phyloP scores from a whole-genome alignment of 1,140 invertebrate species.

The Anoplophora glabripennis region DNA sequence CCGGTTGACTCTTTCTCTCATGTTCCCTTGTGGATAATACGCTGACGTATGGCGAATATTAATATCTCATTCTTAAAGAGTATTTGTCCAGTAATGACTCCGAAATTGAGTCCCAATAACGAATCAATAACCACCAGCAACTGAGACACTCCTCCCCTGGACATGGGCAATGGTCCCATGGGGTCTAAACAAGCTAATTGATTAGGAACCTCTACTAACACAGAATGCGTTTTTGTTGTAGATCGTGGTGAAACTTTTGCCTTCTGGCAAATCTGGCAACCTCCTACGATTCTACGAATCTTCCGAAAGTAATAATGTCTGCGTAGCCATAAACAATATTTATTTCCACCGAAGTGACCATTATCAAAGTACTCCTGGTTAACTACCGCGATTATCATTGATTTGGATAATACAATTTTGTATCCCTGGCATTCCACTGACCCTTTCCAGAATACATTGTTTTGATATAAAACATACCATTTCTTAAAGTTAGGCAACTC shows the following conservation, averaged over 20 bases:
- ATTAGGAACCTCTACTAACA: neutral
- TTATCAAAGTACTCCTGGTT: conserved; percentile 1
- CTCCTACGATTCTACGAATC: neutral
- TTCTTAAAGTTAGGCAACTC: neutral
- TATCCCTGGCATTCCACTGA: neutral
- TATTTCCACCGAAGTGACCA: conserved; percentile 1
- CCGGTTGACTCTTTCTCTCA: neutral
- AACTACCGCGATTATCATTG: neutral
- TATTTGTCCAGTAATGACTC: neutral
- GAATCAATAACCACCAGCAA: conserved; percentile 3
- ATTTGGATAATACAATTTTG: neutral
- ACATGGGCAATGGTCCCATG: conserved; percentile 2
- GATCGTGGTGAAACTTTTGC: neutral
- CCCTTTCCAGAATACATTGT: conserved; percentile 1
- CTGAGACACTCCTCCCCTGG: neutral
- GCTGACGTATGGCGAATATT: neutral
- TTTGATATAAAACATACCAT: neutral
- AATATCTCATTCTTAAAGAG: neutral
- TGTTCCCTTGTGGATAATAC: neutral
- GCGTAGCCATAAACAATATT: neutral
- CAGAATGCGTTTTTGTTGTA: neutral
- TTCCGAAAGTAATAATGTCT: neutral
- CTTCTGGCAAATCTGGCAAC: conserved; percentile 1
- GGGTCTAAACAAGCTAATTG: conserved; percentile 2
- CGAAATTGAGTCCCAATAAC: neutral